Evolutionary conservation across 2,888 invertebrate species (phyloP).

Genomic region (Parnassius orleans): DNA sequence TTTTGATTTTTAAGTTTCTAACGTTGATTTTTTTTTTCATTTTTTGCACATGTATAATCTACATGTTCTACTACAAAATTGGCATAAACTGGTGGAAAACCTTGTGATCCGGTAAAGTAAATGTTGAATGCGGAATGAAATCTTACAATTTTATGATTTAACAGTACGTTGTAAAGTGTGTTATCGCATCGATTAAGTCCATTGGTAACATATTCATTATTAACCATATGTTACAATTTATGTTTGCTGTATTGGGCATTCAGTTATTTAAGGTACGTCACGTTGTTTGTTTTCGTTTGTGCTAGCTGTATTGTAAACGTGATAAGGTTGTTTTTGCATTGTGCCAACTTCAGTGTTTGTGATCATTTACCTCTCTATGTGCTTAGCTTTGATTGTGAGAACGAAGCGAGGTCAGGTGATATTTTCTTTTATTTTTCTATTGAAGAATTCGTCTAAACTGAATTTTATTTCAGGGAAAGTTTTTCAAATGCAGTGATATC

Average conservation of each 20-base stretch:
- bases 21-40: conserved; percentile 44
- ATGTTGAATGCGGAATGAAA: conserved; percentile 41
- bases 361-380: conserved; percentile 26
- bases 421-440: conserved; percentile 22
- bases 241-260: conserved; percentile 99
- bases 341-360: conserved; percentile 27
- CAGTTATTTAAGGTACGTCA: conserved; percentile 97
- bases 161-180: conserved; percentile 99
- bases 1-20: conserved; percentile 23
- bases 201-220: conserved; percentile 99
- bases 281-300: conserved; percentile 35
- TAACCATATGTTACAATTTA: conserved; percentile 99
- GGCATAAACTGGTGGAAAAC: conserved; percentile 52
- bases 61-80: conserved; percentile 47
- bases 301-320: conserved; percentile 12
- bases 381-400: conserved; percentile 36
- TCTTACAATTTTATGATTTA: conserved; percentile 39
- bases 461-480: conserved; percentile 91
- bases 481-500: conserved; percentile 94
- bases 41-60: conserved; percentile 48
- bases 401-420: conserved; percentile 55
- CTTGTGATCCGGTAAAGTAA: conserved; percentile 58
- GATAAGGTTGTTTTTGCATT: conserved; percentile 21
- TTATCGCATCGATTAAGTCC: conserved; percentile 97
- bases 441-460: conserved; percentile 20